These are phyloP conservation scores for Seira musarum DNA, from an alignment of 2,888 invertebrate genomes.

Conservation along the genomic window DNA sequence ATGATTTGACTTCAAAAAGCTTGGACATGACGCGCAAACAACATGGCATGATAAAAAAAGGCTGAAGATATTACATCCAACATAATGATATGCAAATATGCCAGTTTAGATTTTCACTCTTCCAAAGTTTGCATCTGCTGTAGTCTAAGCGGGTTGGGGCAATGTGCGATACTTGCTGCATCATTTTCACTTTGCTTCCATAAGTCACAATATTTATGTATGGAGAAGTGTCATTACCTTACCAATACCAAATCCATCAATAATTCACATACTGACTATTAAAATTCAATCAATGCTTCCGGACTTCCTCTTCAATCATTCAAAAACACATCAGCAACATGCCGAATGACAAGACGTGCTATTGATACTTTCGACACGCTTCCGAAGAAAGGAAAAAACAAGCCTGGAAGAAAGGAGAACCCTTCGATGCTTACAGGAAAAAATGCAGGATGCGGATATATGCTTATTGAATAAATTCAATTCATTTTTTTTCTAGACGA, in stretches of 20 bases:
- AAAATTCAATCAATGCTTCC: conserved; percentile 38
- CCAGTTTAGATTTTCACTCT: background rate
- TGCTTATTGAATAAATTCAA: background rate
- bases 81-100: background rate
- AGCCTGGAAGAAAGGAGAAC: conserved; percentile 6
- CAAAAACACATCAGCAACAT: conserved; percentile 14
- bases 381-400: conserved; percentile 13
- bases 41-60: too few relatives aligned
- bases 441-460: background rate
- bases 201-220: too few relatives aligned
- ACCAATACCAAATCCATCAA: background rate
- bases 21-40: too few relatives aligned
- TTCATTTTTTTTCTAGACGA: too few relatives aligned
- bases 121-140: background rate
- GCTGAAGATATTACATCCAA: too few relatives aligned
- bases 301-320: conserved; percentile 39
- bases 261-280: conserved; percentile 11
- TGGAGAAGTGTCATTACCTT: too few relatives aligned
- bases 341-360: conserved; percentile 17
- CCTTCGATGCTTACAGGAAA: conserved; percentile 15
- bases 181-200: too few relatives aligned
- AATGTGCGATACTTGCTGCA: background rate
- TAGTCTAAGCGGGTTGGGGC: background rate
- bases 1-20: too few relatives aligned
- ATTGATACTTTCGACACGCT: conserved; percentile 38